Conservation (phyloP, 2,888 invertebrate genomes). For the Machimus rusticus region DNA sequence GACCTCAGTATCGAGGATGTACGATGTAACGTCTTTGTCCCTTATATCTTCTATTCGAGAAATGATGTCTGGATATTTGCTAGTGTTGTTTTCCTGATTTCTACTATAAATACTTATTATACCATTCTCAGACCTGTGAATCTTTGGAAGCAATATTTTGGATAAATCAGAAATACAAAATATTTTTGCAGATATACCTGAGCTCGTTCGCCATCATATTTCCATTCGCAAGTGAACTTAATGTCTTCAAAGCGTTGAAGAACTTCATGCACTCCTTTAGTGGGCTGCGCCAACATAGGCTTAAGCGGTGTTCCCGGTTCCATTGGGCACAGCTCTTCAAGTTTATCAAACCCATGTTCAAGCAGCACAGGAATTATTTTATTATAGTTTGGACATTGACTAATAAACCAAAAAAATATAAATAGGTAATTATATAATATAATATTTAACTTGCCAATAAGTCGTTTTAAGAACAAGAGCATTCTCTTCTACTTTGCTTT, state of each 20-base stretch:
- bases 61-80: slow-evolving; percentile 96
- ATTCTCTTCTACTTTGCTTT: slow-evolving; percentile 76
- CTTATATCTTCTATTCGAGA: slow-evolving; percentile 70
- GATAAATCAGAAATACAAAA: background rate
- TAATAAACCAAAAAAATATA: slow-evolving; percentile 60
- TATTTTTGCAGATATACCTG: slow-evolving; percentile 69
- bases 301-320: slow-evolving; percentile 93
- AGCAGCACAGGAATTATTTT: slow-evolving; percentile 81
- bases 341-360: slow-evolving; percentile 74
- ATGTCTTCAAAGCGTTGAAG: slow-evolving; percentile 81
- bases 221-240: slow-evolving; percentile 97
- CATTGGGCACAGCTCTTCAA: slow-evolving; percentile 84
- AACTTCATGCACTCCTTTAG: slow-evolving; percentile 91
- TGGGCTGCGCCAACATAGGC: slow-evolving; percentile 99
- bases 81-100: slow-evolving; percentile 93
- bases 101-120: slow-evolving; percentile 87
- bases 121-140: slow-evolving; percentile 75
- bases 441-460: slow-evolving; percentile 73
- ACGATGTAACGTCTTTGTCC: slow-evolving; percentile 72
- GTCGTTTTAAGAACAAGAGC: slow-evolving; percentile 87
- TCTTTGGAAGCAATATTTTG: slow-evolving; percentile 62
- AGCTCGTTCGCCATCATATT: slow-evolving; percentile 98
- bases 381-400: slow-evolving; percentile 96
- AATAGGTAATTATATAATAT: background rate
- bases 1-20: slow-evolving; percentile 94